A percentile compares a stretch with the other conserved stretches of the same genome.
phyloP scores from a whole-genome alignment of 2,888 invertebrate species.

The Plagiodera versicolora region DNA sequence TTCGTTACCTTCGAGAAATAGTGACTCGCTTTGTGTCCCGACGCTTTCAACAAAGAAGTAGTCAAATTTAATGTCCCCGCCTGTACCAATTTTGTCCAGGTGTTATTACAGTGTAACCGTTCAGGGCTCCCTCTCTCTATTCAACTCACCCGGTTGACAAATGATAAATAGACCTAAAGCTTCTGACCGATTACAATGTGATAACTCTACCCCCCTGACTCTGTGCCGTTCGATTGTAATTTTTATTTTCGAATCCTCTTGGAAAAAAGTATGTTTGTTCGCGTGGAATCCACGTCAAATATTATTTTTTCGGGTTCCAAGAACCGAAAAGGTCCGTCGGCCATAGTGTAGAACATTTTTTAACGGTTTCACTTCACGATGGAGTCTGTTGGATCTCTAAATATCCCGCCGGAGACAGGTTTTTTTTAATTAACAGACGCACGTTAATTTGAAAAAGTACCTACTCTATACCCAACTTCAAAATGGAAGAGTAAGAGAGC shows the following conservation, averaged over 20 bases:
- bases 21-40: neutral
- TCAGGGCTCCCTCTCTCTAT: conserved; percentile 42
- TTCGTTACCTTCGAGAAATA: conserved; percentile 10
- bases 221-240: conserved; percentile 30
- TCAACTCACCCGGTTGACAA: conserved; percentile 45
- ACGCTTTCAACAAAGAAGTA: conserved; percentile 18
- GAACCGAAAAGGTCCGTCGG: conserved; percentile 17
- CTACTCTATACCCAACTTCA: conserved; percentile 25
- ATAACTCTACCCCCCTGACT: conserved; percentile 37
- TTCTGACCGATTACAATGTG: conserved; percentile 43
- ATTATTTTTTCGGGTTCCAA: conserved; percentile 14
- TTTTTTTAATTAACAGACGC: conserved; percentile 49
- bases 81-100: conserved; percentile 48
- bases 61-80: conserved; percentile 43
- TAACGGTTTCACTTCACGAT: conserved; percentile 27
- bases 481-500: conserved; percentile 28
- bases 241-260: conserved; percentile 18
- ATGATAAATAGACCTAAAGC: conserved; percentile 47
- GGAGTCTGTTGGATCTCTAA: conserved; percentile 43
- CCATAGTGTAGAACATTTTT: conserved; percentile 28
- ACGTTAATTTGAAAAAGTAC: conserved; percentile 44
- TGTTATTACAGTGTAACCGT: conserved; percentile 50
- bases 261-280: conserved; percentile 20
- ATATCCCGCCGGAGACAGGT: conserved; percentile 44
- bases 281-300: conserved; percentile 10